Conservation (phyloP, 2,888 invertebrate genomes). For the Cyclophora punctaria region DNA sequence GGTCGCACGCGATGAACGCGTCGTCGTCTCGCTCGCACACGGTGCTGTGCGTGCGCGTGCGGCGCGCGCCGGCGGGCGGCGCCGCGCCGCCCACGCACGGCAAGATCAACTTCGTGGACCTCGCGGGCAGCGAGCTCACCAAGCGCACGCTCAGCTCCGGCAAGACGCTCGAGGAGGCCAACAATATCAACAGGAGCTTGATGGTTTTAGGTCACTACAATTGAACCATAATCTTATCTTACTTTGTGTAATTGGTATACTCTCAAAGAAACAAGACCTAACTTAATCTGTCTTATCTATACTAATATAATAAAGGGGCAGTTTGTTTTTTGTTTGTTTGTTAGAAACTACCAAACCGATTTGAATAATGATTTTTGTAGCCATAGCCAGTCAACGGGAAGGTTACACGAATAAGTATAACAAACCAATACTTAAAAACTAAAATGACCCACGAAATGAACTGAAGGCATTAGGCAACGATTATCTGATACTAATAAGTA, state of each 20-base stretch:
- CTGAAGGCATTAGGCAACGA: too few species aligned
- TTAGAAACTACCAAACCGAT: too few species aligned
- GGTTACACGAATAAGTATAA: too few species aligned
- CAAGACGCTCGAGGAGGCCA: conserved; percentile 93
- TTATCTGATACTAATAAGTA: not conserved
- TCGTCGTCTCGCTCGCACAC: conserved; percentile 95
- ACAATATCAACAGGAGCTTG: conserved; percentile 96
- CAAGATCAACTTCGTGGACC: conserved; percentile 95
- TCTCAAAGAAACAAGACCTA: too few species aligned
- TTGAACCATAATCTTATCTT: too few species aligned
- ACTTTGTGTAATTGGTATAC: too few species aligned
- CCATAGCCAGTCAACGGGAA: too few species aligned
- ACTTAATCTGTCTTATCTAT: too few species aligned
- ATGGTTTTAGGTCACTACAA: conserved; percentile 86
- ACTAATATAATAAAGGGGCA: too few species aligned
- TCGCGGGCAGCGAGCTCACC: conserved; percentile 98
- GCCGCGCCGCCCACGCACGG: conserved; percentile 86
- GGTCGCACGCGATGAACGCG: conserved; percentile 94
- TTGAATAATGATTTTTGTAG: too few species aligned
- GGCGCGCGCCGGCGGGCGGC: conserved; percentile 85
- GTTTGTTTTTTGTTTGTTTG: too few species aligned
- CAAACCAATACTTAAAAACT: not conserved
- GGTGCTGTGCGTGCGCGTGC: conserved; percentile 91
- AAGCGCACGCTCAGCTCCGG: conserved; percentile 92
- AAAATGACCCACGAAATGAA: too few species aligned